phyloP scores from a whole-genome alignment of 1,140 invertebrate genomes.

The Helicoverpa zea region DNA sequence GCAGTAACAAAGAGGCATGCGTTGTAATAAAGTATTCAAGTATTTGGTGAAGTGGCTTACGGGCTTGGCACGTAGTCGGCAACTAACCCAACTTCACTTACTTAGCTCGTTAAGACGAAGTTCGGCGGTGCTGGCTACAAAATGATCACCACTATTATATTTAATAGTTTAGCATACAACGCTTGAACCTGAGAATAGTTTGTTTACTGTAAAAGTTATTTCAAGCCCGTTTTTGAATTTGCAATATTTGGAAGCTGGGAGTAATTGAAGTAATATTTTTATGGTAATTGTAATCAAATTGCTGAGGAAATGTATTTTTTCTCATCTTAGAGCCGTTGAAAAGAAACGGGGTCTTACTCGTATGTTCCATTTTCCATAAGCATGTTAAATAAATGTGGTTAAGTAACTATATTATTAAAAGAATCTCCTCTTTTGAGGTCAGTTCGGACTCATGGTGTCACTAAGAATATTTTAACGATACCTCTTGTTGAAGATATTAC shows the following conservation, averaged over 20 bases:
- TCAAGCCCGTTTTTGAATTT: background rate
- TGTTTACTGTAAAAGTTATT: background rate
- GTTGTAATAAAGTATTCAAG: conserved; percentile 48
- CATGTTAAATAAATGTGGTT: too few relatives aligned
- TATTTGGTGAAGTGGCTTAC: conserved; percentile 39
- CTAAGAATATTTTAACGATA: too few relatives aligned
- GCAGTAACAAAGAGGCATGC: conserved; percentile 5
- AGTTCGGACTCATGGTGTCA: too few relatives aligned
- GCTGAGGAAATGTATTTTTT: too few relatives aligned
- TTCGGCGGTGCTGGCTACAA: conserved; percentile 27
- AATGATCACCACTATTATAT: conserved; percentile 36
- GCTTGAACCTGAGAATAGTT: conserved; percentile 7
- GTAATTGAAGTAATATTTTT: background rate
- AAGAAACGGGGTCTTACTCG: too few relatives aligned
- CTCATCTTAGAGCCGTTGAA: too few relatives aligned
- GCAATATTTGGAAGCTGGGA: background rate
- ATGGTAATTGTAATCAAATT: too few relatives aligned
- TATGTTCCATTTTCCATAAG: too few relatives aligned
- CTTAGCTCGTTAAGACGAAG: conserved; percentile 64
- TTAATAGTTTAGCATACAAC: conserved; percentile 32
- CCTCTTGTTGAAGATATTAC: too few relatives aligned
- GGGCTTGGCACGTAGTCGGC: conserved; percentile 54
- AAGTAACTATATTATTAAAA: too few relatives aligned
- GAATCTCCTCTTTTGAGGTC: too few relatives aligned
- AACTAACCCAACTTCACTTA: conserved; percentile 52